phyloP scores from a whole-genome alignment of 1,140 invertebrate genomes.

The Cydia splendana region DNA sequence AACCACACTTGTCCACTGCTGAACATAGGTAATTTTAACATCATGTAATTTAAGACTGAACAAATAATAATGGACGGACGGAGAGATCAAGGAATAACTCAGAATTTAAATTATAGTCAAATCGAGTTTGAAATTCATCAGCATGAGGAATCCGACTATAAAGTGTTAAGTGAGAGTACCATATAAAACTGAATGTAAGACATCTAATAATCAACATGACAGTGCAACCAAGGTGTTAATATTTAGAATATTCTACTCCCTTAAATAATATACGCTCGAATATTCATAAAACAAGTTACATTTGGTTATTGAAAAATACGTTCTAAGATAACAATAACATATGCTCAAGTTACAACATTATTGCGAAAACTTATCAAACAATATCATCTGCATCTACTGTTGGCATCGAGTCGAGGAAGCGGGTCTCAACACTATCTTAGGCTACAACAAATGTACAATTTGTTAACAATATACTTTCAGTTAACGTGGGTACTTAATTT shows the following conservation, averaged over 20 bases:
- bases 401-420: conserved; percentile 63
- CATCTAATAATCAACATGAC: conserved; percentile 30
- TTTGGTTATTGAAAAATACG: conserved; percentile 32
- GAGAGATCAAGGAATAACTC: conserved; percentile 19
- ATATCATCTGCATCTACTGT: conserved; percentile 37
- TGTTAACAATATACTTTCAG: conserved; percentile 66
- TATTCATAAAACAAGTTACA: conserved; percentile 31
- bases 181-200: conserved; percentile 25
- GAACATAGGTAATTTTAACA: too few relatives aligned
- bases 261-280: conserved; percentile 26
- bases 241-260: conserved; percentile 43
- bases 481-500: conserved; percentile 66
- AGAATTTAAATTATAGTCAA: neutral
- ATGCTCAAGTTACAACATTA: conserved; percentile 22
- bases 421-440: conserved; percentile 60
- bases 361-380: conserved; percentile 30
- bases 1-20: too few relatives aligned
- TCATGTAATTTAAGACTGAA: neutral
- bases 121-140: neutral
- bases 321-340: conserved; percentile 28
- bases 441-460: conserved; percentile 75
- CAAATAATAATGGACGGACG: conserved; percentile 18
- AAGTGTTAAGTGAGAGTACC: neutral
- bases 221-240: conserved; percentile 58
- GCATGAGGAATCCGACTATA: neutral